Conservation (phyloP, 2,888 invertebrate genomes). For the Leucozona laternaria region DNA sequence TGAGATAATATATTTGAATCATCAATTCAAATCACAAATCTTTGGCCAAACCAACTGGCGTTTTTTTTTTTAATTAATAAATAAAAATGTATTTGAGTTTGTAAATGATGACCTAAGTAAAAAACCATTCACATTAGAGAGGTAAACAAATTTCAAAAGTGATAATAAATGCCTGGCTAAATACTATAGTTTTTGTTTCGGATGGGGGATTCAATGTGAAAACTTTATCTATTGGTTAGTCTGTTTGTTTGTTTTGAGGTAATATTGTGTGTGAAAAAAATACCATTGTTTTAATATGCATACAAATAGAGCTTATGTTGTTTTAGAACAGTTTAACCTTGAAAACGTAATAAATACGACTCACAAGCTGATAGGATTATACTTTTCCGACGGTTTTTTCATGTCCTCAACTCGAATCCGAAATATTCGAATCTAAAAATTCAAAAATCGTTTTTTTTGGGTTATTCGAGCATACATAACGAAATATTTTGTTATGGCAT, state of each 20-base stretch:
- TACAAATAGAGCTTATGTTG: too few relatives aligned
- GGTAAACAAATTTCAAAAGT: conserved; percentile 11
- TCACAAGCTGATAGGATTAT: too few relatives aligned
- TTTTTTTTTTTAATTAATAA: neutral
- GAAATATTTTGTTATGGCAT: too few relatives aligned
- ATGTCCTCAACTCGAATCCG: too few relatives aligned
- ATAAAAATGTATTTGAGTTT: conserved; percentile 9
- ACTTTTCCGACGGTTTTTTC: too few relatives aligned
- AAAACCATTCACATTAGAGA: neutral
- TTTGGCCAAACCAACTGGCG: neutral
- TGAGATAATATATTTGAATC: conserved; percentile 79
- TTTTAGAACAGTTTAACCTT: too few relatives aligned
- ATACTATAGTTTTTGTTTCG: neutral
- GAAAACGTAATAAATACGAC: too few relatives aligned
- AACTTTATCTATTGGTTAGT: neutral
- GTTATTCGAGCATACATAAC: too few relatives aligned
- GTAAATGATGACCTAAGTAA: conserved; percentile 23
- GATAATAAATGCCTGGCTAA: conserved; percentile 8
- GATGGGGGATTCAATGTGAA: neutral
- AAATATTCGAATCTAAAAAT: too few relatives aligned
- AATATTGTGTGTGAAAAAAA: too few relatives aligned
- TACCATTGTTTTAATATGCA: too few relatives aligned
- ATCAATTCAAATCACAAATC: neutral
- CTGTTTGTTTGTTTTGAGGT: neutral
- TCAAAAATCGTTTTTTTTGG: too few relatives aligned